These are phyloP conservation scores for Amblyjoppa proteus DNA, from an alignment of 2,888 invertebrate genomes.

Conservation along the genomic window DNA sequence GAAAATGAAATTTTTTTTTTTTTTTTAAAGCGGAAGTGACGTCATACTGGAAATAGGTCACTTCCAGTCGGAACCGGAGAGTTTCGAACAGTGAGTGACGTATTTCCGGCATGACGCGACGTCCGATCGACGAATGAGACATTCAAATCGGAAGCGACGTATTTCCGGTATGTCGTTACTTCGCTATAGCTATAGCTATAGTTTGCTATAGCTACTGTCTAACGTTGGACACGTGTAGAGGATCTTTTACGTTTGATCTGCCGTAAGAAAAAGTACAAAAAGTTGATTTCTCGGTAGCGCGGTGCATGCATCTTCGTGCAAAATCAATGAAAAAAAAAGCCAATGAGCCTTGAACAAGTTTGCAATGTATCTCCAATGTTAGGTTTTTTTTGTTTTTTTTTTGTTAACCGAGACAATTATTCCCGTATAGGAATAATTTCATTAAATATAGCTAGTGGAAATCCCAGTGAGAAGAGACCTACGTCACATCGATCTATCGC, in stretches of 20 bases:
- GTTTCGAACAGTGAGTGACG: too few species aligned
- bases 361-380: constrained; percentile 1
- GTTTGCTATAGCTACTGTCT: not conserved
- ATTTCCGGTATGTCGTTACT: not conserved
- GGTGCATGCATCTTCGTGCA: not conserved
- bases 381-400: not conserved
- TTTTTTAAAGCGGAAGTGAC: too few species aligned
- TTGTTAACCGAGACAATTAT: not conserved
- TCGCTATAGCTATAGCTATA: too few species aligned
- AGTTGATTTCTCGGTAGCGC: constrained; percentile 1
- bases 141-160: too few species aligned
- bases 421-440: constrained; percentile 14
- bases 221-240: not conserved
- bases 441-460: not conserved
- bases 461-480: not conserved
- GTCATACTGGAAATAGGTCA: too few species aligned
- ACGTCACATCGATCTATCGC: not conserved
- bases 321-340: constrained; percentile 14
- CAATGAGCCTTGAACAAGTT: constrained; percentile 27
- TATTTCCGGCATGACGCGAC: too few species aligned
- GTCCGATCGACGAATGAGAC: too few species aligned
- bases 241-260: not conserved
- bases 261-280: constrained; percentile 1
- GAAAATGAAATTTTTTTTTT: too few species aligned
- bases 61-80: too few species aligned